Base-by-base conservation (phyloP, 2,888 invertebrate species). In the Lampropteryx suffumata region DNA sequence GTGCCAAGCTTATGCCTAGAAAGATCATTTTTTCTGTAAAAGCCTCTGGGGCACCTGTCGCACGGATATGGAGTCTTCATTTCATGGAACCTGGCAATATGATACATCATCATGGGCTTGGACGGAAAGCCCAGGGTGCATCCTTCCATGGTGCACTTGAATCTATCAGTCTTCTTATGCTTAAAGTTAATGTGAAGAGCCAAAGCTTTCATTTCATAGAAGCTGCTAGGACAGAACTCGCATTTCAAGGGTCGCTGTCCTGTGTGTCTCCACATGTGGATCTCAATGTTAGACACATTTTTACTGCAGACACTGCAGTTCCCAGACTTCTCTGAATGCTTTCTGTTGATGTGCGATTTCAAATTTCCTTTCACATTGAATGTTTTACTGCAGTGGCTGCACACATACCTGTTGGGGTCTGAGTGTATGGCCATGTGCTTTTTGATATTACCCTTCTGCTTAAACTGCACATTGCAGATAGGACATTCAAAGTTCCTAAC, bases 321-420 rank as follows among this genome's bases (percentile, higher is more conserved):
- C 9, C 92, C 92, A 0, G 92, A 92, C 52, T 91, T 82, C 40
- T 90, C 90, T 0, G 92, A 92, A 57, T 92, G 92, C 51, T 85
- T 82, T 9, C 83, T 84, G 48, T 84, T 83, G 35, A 91, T 88
- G 53, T 92, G 92, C 0, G 81, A 77, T 58, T 87, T 91, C 14
- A 92, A 67, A 55, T 91, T 92, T 2, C 91, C 91, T 56, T 91
- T 90, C 1, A 74, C 54, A 49, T 73, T 77, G 57, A 92, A 92
- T 33, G 82, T 85, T 27, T 72, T 65, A 0, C 82, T 82, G 55
- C 89, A 90, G 42, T 84, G 66, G 48, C 82, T 82, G 53, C 90
- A 90, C 10, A 87, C 69, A 65, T 76, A 82, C 3, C 69, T 68
- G 17, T 75, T 75, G 17, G 76, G 72, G 30, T 82, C 73, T 0